Evolutionary conservation across 2,113 vertebrate species (phyloP).

Genomic region (Motacilla alba): DNA sequence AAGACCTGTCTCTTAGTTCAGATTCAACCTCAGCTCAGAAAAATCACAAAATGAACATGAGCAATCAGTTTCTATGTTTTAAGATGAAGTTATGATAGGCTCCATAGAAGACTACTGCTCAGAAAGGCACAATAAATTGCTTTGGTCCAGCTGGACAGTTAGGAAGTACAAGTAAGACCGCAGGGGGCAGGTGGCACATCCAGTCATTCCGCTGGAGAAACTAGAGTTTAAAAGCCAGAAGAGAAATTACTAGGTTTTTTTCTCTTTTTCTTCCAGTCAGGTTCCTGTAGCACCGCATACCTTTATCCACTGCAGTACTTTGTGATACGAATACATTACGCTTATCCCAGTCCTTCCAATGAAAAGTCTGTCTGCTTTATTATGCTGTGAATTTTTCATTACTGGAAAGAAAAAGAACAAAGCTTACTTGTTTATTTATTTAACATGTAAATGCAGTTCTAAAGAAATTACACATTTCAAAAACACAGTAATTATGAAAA

Average conservation of each 20-base stretch:
- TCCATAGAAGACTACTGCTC: not conserved
- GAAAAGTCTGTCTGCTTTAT: constrained; percentile 71
- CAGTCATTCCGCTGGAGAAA: not conserved
- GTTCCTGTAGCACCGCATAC: constrained; percentile 64
- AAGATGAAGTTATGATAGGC: not conserved
- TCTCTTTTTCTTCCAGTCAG: not conserved
- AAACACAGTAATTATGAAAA: not conserved
- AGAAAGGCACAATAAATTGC: not conserved
- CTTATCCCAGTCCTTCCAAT: constrained; percentile 88
- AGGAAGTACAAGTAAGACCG: not conserved
- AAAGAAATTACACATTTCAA: not conserved
- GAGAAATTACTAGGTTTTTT: not conserved
- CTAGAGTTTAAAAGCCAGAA: not conserved
- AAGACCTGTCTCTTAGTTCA: not conserved
- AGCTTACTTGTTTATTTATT: not conserved
- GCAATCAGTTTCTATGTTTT: not conserved
- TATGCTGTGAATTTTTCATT: constrained; percentile 64
- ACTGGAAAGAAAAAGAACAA: constrained; percentile 57
- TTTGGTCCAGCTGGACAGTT: not conserved
- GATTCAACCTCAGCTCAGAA: not conserved
- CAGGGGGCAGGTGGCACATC: not conserved
- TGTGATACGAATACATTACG: constrained; percentile 86
- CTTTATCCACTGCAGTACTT: constrained; percentile 85
- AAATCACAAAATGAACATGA: not conserved
- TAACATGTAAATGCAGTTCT: not conserved